phyloP scores from a whole-genome alignment of 2,888 invertebrate genomes.

The Eilema depressum region DNA sequence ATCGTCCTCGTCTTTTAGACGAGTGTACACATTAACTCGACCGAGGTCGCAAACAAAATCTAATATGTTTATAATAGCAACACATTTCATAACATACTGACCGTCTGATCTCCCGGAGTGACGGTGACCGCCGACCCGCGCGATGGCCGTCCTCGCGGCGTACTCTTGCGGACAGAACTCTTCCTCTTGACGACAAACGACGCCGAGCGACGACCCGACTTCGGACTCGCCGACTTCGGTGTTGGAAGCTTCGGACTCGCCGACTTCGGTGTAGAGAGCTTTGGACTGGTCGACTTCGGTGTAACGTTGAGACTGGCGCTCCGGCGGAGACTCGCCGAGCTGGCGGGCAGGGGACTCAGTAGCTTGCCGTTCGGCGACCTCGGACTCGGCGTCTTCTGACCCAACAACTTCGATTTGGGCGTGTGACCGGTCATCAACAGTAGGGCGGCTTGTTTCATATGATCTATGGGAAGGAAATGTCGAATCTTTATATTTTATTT shows the following conservation, averaged over 20 bases:
- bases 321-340: neutral
- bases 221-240: slow-evolving; percentile 7
- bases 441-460: slow-evolving; percentile 81
- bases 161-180: slow-evolving; percentile 42
- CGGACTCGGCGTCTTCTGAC: slow-evolving; percentile 23
- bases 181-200: slow-evolving; percentile 55
- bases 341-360: neutral
- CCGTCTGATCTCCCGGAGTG: slow-evolving; percentile 2
- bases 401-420: slow-evolving; percentile 52
- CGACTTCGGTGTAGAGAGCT: neutral
- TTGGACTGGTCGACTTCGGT: neutral
- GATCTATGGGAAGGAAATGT: slow-evolving; percentile 60
- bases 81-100: slow-evolving; percentile 14
- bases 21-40: no score
- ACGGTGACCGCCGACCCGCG: neutral
- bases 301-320: neutral
- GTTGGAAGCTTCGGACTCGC: neutral
- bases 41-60: no score
- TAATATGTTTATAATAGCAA: neutral
- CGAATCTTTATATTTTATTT: neutral
- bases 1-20: no score
- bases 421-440: slow-evolving; percentile 80
- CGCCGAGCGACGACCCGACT: slow-evolving; percentile 24
- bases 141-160: neutral
- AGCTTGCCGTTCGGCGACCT: slow-evolving; percentile 8